These are phyloP conservation scores for Smutsia temminckii DNA, from an alignment of 2,797 vertebrate species.

Conservation along the genomic window DNA sequence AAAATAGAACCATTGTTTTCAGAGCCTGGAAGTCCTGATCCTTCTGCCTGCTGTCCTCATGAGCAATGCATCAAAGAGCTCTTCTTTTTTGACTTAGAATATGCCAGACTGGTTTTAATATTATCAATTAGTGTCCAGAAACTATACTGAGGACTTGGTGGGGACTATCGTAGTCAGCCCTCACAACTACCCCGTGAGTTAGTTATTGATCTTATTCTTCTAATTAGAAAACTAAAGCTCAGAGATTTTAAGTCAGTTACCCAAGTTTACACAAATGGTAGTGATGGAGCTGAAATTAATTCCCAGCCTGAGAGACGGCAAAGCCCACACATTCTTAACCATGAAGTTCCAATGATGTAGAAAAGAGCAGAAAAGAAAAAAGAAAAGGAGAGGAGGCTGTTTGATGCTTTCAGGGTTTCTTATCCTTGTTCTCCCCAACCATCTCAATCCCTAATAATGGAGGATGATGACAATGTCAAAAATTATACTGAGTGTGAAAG, in stretches of 20 bases:
- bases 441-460: background rate
- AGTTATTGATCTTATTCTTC: background rate
- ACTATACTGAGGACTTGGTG: background rate
- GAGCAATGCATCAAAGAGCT: background rate
- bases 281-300: background rate
- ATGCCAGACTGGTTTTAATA: background rate
- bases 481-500: background rate
- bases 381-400: background rate
- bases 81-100: background rate
- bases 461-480: background rate
- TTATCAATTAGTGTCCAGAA: background rate
- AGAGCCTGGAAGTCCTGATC: background rate
- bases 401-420: background rate
- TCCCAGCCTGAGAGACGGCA: background rate
- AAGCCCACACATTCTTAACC: background rate
- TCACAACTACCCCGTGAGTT: background rate
- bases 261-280: background rate
- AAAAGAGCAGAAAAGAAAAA: background rate
- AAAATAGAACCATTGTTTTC: background rate
- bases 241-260: background rate
- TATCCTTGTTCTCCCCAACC: background rate
- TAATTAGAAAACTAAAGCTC: constrained; percentile 7
- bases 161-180: background rate
- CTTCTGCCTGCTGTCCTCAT: background rate
- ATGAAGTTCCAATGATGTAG: background rate